These are phyloP conservation scores for Eptesicus fuscus DNA, from an alignment of 2,113 vertebrate genomes.

Conservation along the genomic window DNA sequence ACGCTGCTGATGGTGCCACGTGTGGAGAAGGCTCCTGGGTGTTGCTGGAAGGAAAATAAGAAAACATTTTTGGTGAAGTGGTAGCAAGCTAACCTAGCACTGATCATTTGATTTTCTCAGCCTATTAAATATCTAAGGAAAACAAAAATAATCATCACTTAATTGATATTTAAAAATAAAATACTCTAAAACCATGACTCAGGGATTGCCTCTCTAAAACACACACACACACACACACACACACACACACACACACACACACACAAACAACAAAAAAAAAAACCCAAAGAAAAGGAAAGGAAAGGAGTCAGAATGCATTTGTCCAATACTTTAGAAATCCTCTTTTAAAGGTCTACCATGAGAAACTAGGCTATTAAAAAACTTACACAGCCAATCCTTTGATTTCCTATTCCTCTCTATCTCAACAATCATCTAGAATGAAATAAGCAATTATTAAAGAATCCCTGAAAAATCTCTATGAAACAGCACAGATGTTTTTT, in stretches of 20 bases:
- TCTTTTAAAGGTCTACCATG: background rate
- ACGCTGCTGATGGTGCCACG: conserved; percentile 60
- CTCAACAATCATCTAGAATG: background rate
- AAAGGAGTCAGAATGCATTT: background rate
- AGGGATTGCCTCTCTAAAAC: background rate
- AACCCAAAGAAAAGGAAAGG: background rate
- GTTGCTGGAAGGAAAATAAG: conserved; percentile 76
- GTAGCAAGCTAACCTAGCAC: background rate
- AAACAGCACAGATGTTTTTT: background rate
- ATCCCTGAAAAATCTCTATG: background rate
- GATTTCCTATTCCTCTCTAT: background rate
- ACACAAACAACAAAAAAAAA: background rate
- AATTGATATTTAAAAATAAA: background rate
- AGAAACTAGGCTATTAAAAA: background rate
- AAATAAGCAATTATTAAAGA: background rate
- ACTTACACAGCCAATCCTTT: background rate
- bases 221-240: too few species aligned
- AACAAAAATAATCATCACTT: background rate
- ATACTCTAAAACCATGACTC: background rate
- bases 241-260: too few species aligned
- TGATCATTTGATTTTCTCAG: background rate
- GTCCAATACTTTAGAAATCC: background rate
- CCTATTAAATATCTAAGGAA: background rate
- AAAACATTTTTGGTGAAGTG: conserved; percentile 21
- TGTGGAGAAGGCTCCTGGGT: conserved; percentile 78